Conservation (phyloP, 2,888 invertebrate species). For the Leptinotarsa peninsularis region DNA sequence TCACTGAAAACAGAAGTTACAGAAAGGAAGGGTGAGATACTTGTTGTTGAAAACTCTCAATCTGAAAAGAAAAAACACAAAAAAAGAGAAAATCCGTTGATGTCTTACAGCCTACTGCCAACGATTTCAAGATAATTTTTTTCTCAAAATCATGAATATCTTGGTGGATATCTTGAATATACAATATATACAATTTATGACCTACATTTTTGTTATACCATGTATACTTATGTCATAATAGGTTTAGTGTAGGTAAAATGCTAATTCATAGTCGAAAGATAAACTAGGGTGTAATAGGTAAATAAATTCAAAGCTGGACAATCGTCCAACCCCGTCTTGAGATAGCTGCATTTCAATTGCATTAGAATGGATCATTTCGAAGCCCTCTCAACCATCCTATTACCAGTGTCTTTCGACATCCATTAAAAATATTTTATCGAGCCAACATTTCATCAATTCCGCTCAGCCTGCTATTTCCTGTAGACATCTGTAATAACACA, state of each 20-base stretch:
- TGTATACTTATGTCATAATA: too few relatives aligned
- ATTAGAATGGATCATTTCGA: background rate
- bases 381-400: background rate
- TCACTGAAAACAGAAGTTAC: conserved; percentile 58
- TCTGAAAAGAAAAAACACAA: conserved; percentile 19
- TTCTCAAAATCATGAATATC: too few relatives aligned
- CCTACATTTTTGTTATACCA: too few relatives aligned
- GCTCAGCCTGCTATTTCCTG: conserved; percentile 28
- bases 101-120: background rate
- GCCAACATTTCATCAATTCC: conserved; percentile 28
- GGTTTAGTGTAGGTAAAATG: too few relatives aligned
- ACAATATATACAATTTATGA: too few relatives aligned
- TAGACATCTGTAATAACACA: conserved; percentile 34
- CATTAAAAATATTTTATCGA: conserved; percentile 22
- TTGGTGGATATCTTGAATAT: too few relatives aligned
- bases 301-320: too few relatives aligned
- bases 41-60: conserved; percentile 8
- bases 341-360: background rate
- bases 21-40: background rate
- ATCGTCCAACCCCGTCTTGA: background rate
- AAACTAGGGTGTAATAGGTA: too few relatives aligned
- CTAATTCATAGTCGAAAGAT: too few relatives aligned
- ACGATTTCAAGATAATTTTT: too few relatives aligned
- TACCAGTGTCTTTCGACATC: conserved; percentile 19
- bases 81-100: background rate